Evolutionary conservation across 2,797 vertebrate genomes (phyloP).

Genomic region (Pelodytes ibericus): DNA sequence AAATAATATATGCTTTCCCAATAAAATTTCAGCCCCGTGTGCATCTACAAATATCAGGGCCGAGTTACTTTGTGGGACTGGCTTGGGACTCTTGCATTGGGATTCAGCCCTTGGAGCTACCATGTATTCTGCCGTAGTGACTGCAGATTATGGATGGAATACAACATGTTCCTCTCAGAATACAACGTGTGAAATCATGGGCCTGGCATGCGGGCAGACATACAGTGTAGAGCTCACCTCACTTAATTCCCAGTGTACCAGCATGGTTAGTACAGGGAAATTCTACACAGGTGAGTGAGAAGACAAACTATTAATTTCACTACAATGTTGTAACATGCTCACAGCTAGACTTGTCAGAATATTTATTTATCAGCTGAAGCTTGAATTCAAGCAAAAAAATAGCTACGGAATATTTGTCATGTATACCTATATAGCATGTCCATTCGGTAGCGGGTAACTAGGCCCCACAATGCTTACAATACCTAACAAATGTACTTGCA

Average conservation of each 20-base stretch:
- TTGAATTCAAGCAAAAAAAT: too few species aligned
- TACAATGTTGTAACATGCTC: too few species aligned
- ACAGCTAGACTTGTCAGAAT: too few species aligned
- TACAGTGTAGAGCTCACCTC: conserved; percentile 73
- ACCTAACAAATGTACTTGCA: too few species aligned
- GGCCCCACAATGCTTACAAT: too few species aligned
- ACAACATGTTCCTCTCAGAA: conserved; percentile 60
- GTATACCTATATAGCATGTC: too few species aligned
- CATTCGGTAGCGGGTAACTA: too few species aligned
- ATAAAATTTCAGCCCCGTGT: conserved; percentile 28
- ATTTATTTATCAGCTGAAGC: too few species aligned
- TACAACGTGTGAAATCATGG: conserved; percentile 68
- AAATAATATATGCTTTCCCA: too few species aligned
- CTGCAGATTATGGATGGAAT: conserved; percentile 61
- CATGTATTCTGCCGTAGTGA: conserved; percentile 65
- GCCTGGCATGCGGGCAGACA: conserved; percentile 70
- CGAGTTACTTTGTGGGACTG: conserved; percentile 10
- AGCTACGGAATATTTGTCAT: too few species aligned
- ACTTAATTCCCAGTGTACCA: conserved; percentile 61
- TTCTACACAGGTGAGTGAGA: conserved; percentile 32
- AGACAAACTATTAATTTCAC: too few species aligned
- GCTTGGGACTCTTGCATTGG: conserved; percentile 18
- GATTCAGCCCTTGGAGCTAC: conserved; percentile 21
- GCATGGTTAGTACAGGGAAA: conserved; percentile 62
- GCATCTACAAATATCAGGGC: conserved; percentile 11